Evolutionary conservation across 2,888 invertebrate genomes (phyloP), one percentile per base, ranked within the genome.

Genomic region (Poecilus cupreus): DNA sequence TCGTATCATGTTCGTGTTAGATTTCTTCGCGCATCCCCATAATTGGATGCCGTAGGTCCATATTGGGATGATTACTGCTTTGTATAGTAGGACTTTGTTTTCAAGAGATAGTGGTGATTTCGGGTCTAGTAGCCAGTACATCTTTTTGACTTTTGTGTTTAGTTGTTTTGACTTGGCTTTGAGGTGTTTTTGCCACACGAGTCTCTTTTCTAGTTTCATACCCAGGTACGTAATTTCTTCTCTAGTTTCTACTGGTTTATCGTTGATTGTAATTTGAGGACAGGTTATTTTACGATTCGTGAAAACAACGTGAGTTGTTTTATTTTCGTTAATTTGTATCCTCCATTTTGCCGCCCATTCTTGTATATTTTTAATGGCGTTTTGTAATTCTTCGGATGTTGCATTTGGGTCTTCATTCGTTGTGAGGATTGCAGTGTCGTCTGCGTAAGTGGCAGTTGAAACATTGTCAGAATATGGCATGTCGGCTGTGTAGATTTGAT

Each of bases 291-390:
- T 24, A 20, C 75, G 75, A 3, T 54, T 81, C n/a, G 79, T 75
- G 13, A 79, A 82, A 3, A 74, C 80, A 20, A 82, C 60, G 11
- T 51, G 46, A 24, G 60, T 60, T 2, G 79, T 72, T 77, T 82
- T 81, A 10, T 20, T 57, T 68, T 78, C 78, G 18, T 78, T 82
- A 13, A 43, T 57, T 80, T 80, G 37, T 22, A 72, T 80, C 16
- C 22, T 51, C 60, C 80, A 80, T 22, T n/a, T n/a, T n/a, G n/a
- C n/a, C n/a, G n/a, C n/a, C n/a, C n/a, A n/a, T n/a, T n/a, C n/a
- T n/a, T n/a, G n/a, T n/a, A n/a, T n/a, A n/a, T n/a, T n/a, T n/a
- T n/a, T n/a, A n/a, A n/a, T n/a, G n/a, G n/a, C n/a, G n/a, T n/a
- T n/a, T n/a, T n/a, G n/a, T n/a, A n/a, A n/a, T n/a, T n/a, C n/a